These are phyloP conservation scores for Ctenopoma multispine DNA, from an alignment of 2,797 vertebrate species.

Conservation along the genomic window DNA sequence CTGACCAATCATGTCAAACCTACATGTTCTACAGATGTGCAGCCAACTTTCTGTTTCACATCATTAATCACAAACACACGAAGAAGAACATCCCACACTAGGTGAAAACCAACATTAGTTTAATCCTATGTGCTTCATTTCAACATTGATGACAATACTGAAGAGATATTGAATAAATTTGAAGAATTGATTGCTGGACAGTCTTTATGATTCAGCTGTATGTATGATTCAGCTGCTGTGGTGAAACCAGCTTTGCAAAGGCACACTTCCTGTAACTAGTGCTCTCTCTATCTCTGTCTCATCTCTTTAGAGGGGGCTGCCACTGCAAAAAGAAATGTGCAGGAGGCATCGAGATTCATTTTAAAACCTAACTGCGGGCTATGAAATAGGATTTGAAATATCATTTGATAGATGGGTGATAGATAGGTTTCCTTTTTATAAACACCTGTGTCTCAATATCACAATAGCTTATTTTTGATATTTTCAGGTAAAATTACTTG, in stretches of 20 bases:
- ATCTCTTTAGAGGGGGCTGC: not conserved
- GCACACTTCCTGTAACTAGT: constrained; percentile 12
- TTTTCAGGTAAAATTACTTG: too few species aligned
- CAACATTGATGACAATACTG: not conserved
- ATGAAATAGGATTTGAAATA: not conserved
- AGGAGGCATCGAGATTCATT: not conserved
- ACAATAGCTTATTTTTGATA: too few species aligned
- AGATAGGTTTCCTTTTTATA: not conserved
- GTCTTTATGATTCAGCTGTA: constrained; percentile 5
- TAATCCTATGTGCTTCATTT: not conserved
- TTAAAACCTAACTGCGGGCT: not conserved
- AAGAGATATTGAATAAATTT: not conserved
- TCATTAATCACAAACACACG: not conserved
- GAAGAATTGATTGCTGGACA: not conserved
- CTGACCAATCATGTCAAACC: not conserved
- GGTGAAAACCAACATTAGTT: not conserved
- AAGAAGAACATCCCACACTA: too few species aligned
- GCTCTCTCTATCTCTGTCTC: not conserved
- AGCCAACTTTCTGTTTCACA: not conserved
- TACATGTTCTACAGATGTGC: not conserved
- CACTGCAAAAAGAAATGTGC: constrained; percentile 1
- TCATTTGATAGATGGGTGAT: too few species aligned
- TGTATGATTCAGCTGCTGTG: not conserved
- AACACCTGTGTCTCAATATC: too few species aligned
- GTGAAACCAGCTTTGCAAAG: not conserved